Evolutionary conservation across 2,888 invertebrate genomes (phyloP), one percentile per base, ranked within the genome.

Genomic region (Philereme vetulata): DNA sequence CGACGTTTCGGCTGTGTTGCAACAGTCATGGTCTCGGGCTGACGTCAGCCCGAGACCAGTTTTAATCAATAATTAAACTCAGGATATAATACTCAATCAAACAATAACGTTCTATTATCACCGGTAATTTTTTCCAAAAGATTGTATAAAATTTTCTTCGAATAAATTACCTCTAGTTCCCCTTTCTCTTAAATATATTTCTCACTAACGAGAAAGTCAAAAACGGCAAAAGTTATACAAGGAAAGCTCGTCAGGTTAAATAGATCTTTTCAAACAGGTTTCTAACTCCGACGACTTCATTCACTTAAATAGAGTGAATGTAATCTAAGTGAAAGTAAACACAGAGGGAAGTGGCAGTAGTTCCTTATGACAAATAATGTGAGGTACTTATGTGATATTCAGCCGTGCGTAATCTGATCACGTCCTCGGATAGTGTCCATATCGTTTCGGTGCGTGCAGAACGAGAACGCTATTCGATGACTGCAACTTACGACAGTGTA

Each of bases 191-290:
- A 38, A 38, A 38, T 38, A 56, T 60, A 66, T 68, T 74, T 74
- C 64, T 58, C 44, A 60, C 64, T 51, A 65, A 50, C 56, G 44
- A 40, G 60, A 66, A 72, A 67, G 51, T 62, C 51, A 60, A 60
- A 42, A 60, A 62, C 44, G 60, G 60, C 35, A 65, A 72, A 71
- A 68, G 56, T 72, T 76, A 65, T 67, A 56, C 65, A 64, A 59
- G 56, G 59, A 60, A 57, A 62, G 56, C 49, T 68, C 73, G 69
- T 71, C 61, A 47, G 65, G 55, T 62, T 65, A 66, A 69, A 66
- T 61, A 68, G 62, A 68, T 65, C 65, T 58, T 64, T 64, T 60
- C 51, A 60, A 60, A 61, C 21, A 21, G 35, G 5, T 35, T 38
- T 38, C 38, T 8, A 38, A 38, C 53, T 62, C 51, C 56, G 57